A percentile compares a stretch with the other conserved stretches of the same genome.
These are phyloP conservation scores for Xylota sylvarum DNA, from an alignment of 2,888 invertebrate species.

Conservation along the genomic window DNA sequence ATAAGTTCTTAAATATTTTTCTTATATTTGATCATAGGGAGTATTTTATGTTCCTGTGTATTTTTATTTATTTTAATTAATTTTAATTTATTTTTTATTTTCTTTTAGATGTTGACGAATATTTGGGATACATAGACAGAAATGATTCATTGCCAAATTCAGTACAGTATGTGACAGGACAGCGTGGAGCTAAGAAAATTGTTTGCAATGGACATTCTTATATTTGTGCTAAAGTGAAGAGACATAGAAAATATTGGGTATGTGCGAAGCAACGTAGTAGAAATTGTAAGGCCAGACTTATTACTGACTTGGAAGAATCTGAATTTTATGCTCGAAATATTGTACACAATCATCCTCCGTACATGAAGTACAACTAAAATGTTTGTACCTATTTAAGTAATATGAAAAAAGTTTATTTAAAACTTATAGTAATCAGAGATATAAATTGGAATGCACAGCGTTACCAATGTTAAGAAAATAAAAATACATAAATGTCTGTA, in stretches of 20 bases:
- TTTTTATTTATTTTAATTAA: slow-evolving; percentile 36
- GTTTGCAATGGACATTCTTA: slow-evolving; percentile 80
- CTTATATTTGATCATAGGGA: background rate
- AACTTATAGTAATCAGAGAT: background rate
- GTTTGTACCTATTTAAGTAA: background rate
- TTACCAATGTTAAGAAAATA: background rate
- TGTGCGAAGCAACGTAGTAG: slow-evolving; percentile 82
- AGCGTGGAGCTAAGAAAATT: slow-evolving; percentile 82
- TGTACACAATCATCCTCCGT: slow-evolving; percentile 80
- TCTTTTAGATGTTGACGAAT: slow-evolving; percentile 47
- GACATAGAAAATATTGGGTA: slow-evolving; percentile 82
- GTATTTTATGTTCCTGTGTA: background rate
- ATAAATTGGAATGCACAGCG: background rate
- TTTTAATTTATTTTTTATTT: slow-evolving; percentile 15
- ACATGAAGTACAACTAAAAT: slow-evolving; percentile 17
- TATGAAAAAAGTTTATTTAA: background rate
- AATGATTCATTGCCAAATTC: slow-evolving; percentile 49
- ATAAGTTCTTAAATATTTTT: background rate
- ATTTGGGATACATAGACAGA: slow-evolving; percentile 49
- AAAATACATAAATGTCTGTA: background rate
- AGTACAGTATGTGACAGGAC: slow-evolving; percentile 80
- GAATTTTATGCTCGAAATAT: slow-evolving; percentile 80
- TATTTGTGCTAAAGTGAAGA: slow-evolving; percentile 81
- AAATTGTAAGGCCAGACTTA: slow-evolving; percentile 82
- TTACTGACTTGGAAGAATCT: slow-evolving; percentile 80